These are phyloP conservation scores for Theonella swinhoei DNA, from an alignment of 37 sponge, comb jelly and placozoan species.

Conservation along the genomic window DNA sequence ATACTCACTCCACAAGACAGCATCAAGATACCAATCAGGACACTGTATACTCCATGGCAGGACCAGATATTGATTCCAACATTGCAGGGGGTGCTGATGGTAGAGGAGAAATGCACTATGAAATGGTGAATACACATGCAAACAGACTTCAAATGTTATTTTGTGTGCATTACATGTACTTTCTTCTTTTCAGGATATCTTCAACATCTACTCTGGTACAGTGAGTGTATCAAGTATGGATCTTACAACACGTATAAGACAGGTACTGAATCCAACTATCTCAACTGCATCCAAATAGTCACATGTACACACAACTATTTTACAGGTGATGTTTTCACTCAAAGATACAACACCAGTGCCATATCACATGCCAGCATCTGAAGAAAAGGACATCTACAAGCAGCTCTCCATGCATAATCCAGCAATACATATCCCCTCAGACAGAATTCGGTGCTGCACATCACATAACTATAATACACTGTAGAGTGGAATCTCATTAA, in stretches of 20 bases:
- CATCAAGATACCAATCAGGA: too few relatives aligned
- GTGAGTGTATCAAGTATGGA: background rate
- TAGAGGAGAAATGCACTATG: background rate
- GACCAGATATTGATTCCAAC: background rate
- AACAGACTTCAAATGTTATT: too few relatives aligned
- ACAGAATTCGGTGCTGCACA: too few relatives aligned
- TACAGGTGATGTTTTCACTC: background rate
- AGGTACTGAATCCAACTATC: too few relatives aligned
- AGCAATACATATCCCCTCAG: background rate
- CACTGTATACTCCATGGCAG: background rate
- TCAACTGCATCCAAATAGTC: too few relatives aligned
- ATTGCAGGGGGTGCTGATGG: background rate
- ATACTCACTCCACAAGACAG: too few relatives aligned
- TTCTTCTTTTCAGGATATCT: background rate
- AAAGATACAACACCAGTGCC: background rate
- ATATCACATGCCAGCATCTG: background rate
- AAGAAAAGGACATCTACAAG: background rate
- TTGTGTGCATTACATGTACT: too few relatives aligned
- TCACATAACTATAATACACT: too few relatives aligned
- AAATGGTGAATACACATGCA: background rate
- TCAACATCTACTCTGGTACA: background rate
- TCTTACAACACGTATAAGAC: background rate
- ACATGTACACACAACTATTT: too few relatives aligned
- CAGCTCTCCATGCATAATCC: background rate
- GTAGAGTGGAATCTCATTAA: too few relatives aligned